Evolutionary conservation across 1,140 invertebrate genomes (phyloP), one percentile per base, ranked within the genome.

Genomic region (Phortica variegata): DNA sequence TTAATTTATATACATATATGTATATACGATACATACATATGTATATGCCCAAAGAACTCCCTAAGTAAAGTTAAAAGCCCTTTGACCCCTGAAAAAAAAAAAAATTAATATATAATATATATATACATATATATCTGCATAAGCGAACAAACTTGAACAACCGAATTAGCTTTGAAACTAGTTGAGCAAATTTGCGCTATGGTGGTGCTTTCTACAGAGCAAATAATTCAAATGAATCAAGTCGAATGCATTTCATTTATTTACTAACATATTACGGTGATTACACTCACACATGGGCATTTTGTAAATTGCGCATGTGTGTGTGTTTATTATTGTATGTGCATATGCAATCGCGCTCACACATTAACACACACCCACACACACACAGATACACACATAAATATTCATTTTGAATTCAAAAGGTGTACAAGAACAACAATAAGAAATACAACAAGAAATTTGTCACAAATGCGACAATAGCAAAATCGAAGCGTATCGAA

Each of bases 151-250:
- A n/a, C 29, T 19, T 41, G 18, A 26, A 19, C 39, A 41, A 41
- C 23, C 21, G 12, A 8, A 8, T 31, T 31, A 31, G 7, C 29
- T 12, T 36, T 16, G 16, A 36, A 36, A 6, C 16, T 5, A 12
- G 16, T 13, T 36, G 20, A 33, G 31, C 31, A 39, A 33, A 36
- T 33, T 29, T 44, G 70, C 73, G 70, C 66, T 70, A 65, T 73
- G 70, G 70, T 73, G 70, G 70, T 73, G 69, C 70, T 73, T 73
- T 73, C 70, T 73, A 65, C 70, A 65, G 70, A 73, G 70, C 15
- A 21, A 19, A 20, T 23, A 7, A 29, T 34, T 34, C 39, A 15
- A 41, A 38, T 21, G n/a, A n/a, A n/a, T n/a, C n/a, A n/a, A n/a
- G n/a, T n/a, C n/a, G n/a, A n/a, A n/a, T n/a, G 37, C n/a, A n/a